Evolutionary conservation across 2,113 vertebrate genomes (phyloP).

Genomic region (Mola mola): DNA sequence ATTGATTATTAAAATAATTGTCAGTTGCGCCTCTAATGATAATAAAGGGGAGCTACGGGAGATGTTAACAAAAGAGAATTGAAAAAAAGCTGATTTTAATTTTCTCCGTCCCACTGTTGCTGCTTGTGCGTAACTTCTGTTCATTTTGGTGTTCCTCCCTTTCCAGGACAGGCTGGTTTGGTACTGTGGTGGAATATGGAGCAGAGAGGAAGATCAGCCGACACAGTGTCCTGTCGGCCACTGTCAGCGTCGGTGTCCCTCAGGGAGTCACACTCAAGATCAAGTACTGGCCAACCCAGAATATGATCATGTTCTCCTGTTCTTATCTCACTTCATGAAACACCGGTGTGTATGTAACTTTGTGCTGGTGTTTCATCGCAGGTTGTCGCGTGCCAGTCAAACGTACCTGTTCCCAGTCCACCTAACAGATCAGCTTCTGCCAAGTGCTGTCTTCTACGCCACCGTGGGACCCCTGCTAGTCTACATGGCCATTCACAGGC

Average conservation of each 20-base stretch:
- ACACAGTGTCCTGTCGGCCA: slow-evolving; percentile 92
- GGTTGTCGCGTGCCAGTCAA: slow-evolving; percentile 94
- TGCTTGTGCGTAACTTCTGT: not conserved
- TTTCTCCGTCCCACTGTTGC: too few relatives aligned
- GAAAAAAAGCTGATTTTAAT: too few relatives aligned
- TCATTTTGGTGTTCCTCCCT: slow-evolving; percentile 1
- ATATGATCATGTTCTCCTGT: slow-evolving; percentile 17
- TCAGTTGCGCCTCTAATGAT: too few relatives aligned
- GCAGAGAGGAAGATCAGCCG: slow-evolving; percentile 96
- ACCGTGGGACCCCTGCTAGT: slow-evolving; percentile 89
- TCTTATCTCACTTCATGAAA: not conserved
- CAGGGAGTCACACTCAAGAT: slow-evolving; percentile 98
- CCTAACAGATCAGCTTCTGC: slow-evolving; percentile 94
- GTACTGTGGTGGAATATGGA: slow-evolving; percentile 94
- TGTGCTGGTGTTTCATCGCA: slow-evolving; percentile 58
- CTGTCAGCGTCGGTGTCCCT: slow-evolving; percentile 93
- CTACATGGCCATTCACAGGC: slow-evolving; percentile 90
- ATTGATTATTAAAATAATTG: too few relatives aligned
- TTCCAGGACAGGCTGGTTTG: slow-evolving; percentile 93
- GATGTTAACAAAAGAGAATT: too few relatives aligned
- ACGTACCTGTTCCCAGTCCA: slow-evolving; percentile 97
- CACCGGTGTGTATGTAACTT: slow-evolving; percentile 4
- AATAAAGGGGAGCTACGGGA: too few relatives aligned
- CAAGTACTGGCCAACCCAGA: slow-evolving; percentile 83
- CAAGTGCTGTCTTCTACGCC: slow-evolving; percentile 96